phyloP scores from a whole-genome alignment of 2,888 invertebrate species.

The Sarcophaga variegata region DNA sequence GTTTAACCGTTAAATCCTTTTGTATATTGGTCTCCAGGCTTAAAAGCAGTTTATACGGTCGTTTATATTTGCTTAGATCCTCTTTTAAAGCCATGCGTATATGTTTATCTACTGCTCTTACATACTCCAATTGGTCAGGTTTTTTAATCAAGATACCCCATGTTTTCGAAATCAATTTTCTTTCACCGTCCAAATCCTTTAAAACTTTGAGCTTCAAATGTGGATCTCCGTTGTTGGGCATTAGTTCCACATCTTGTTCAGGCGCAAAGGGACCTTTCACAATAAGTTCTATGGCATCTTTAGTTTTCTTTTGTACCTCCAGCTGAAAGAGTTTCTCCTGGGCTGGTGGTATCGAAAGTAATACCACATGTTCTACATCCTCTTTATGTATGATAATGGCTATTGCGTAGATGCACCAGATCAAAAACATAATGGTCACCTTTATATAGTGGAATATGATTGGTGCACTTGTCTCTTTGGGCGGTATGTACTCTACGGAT shows the following conservation, averaged over 20 bases:
- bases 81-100: constrained; percentile 62
- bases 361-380: constrained; percentile 83
- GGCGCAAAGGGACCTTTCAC: constrained; percentile 59
- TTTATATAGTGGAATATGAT: constrained; percentile 65
- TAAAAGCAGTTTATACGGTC: constrained; percentile 55
- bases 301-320: background rate
- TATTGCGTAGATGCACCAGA: constrained; percentile 86
- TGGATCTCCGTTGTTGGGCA: background rate
- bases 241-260: constrained; percentile 13
- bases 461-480: background rate
- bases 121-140: constrained; percentile 77
- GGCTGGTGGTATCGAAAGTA: constrained; percentile 82
- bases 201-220: constrained; percentile 46
- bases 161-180: constrained; percentile 8
- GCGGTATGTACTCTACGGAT: constrained; percentile 10
- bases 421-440: constrained; percentile 83
- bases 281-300: constrained; percentile 21
- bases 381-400: constrained; percentile 86
- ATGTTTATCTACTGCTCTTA: constrained; percentile 77
- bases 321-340: constrained; percentile 29
- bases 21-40: constrained; percentile 71
- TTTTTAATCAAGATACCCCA: constrained; percentile 69
- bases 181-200: background rate
- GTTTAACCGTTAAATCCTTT: constrained; percentile 80
- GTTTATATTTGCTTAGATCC: constrained; percentile 45